These are phyloP conservation scores for Acanthopagrus latus DNA, from an alignment of 2,797 vertebrate genomes.

Conservation along the genomic window DNA sequence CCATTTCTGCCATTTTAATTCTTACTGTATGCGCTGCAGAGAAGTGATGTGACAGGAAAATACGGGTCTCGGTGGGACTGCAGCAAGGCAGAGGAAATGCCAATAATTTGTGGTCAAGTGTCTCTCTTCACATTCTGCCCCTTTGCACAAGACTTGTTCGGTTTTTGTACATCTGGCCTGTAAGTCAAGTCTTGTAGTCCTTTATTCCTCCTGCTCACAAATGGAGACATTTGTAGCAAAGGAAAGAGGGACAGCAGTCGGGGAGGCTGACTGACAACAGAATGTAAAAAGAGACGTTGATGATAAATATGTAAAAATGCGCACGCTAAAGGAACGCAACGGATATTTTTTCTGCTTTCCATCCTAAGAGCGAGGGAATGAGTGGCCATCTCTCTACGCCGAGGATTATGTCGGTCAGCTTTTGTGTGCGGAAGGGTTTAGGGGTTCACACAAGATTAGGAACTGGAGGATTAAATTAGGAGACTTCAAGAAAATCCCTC, in stretches of 20 bases:
- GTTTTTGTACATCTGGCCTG: constrained; percentile 1
- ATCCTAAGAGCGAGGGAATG: constrained; percentile 53
- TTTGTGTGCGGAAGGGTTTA: constrained; percentile 82
- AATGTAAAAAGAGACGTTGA: constrained; percentile 23
- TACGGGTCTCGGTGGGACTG: constrained; percentile 13
- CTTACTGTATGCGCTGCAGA: constrained; percentile 53
- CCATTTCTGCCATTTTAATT: constrained; percentile 81
- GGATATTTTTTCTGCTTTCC: constrained; percentile 33
- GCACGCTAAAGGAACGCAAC: constrained; percentile 3
- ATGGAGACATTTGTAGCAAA: not conserved
- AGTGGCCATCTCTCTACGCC: constrained; percentile 63
- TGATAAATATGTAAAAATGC: constrained; percentile 46
- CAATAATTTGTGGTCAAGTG: constrained; percentile 20
- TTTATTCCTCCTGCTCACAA: not conserved
- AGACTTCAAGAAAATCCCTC: constrained; percentile 81
- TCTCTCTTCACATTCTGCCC: not conserved
- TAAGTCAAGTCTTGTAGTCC: not conserved
- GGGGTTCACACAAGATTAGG: constrained; percentile 83
- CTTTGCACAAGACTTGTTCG: constrained; percentile 14
- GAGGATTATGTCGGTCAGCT: constrained; percentile 78
- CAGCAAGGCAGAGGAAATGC: not conserved
- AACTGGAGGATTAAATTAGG: constrained; percentile 84
- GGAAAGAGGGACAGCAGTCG: constrained; percentile 31
- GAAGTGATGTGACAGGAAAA: constrained; percentile 41
- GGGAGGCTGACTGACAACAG: constrained; percentile 49